phyloP scores from a whole-genome alignment of 2,113 vertebrate species.

The Sorex fumeus region DNA sequence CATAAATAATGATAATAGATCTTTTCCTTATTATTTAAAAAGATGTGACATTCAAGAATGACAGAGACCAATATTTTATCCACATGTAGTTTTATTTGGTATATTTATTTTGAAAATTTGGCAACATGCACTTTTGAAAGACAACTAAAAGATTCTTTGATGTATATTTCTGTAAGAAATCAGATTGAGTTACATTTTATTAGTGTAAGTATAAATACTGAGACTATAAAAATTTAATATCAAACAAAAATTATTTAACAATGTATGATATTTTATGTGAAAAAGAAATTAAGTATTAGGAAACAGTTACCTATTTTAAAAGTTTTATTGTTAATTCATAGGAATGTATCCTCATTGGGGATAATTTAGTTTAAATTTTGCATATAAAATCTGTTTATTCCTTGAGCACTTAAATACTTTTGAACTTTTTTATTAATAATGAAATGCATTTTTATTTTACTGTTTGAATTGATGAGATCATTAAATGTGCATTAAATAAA shows the following conservation, averaged over 20 bases:
- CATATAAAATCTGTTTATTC: slow-evolving; percentile 8
- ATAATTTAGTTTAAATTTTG: neutral
- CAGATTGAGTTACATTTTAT: neutral
- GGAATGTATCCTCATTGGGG: neutral
- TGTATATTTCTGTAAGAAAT: neutral
- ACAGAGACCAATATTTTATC: slow-evolving; percentile 17
- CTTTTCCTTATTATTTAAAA: slow-evolving; percentile 4
- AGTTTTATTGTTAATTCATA: neutral
- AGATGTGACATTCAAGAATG: neutral
- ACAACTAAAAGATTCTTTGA: neutral
- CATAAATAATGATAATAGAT: neutral
- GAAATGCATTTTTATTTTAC: neutral
- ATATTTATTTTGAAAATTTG: slow-evolving; percentile 4
- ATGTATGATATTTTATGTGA: neutral
- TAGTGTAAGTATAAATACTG: slow-evolving; percentile 63
- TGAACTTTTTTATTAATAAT: slow-evolving; percentile 43
- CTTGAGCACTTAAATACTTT: neutral
- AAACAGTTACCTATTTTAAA: slow-evolving; percentile 13
- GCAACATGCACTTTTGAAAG: neutral
- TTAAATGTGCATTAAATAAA: slow-evolving; percentile 1
- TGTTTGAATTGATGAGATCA: neutral
- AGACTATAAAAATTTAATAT: slow-evolving; percentile 61
- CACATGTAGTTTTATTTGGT: slow-evolving; percentile 13
- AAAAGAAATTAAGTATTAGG: slow-evolving; percentile 43
- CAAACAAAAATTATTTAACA: slow-evolving; percentile 54